Base-by-base conservation (phyloP, 2,888 invertebrate species). In the Neoascia interrupta region DNA sequence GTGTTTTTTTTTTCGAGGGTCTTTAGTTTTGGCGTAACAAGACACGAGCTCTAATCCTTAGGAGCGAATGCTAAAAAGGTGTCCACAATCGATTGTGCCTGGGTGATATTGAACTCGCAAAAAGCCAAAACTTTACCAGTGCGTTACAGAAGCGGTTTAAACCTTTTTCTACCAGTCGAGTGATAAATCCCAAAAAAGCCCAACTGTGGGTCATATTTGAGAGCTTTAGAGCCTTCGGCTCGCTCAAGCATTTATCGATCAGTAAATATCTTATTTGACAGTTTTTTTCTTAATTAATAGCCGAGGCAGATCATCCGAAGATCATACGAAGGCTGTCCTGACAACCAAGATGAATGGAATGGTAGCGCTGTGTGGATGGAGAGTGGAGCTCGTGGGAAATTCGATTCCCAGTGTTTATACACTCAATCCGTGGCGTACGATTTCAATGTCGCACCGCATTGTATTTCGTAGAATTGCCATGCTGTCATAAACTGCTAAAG, bases 221-320 rank as follows among this genome's bases (percentile, higher is more conserved):
- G 68, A 54, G 49, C 47, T 54, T 41, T 28, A 41, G n/a, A 15
- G 6, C n/a, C n/a, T 18, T 34, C 28, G 37, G 39, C 11, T 16
- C 23, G 53, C 45, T 54, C n/a, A 16, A 45, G 31, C 60, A 39
- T 68, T 74, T 74, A 74, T 74, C 68, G 74, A 74, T 74, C 74
- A 49, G 68, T 68, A 61, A 74, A 74, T 61, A 74, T 74, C 43
- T 63, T 51, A 68, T 75, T 69, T 75, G 75, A 69, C 61, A 75
- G 61, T 75, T 63, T 56, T 53, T 37, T 37, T 18, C 16, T 56
- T 58, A 58, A 63, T 75, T 63, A 75, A 75, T 75, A 69, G 39
- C 56, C 28, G 26, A 11, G 49, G 31, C 18, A 23, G 28, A 63
- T 69, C 36, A 69, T 70, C 63, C 11, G 41, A 19, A 51, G 69